phyloP scores from a whole-genome alignment of 2,797 vertebrate species.

The Cheirogaleus major region DNA sequence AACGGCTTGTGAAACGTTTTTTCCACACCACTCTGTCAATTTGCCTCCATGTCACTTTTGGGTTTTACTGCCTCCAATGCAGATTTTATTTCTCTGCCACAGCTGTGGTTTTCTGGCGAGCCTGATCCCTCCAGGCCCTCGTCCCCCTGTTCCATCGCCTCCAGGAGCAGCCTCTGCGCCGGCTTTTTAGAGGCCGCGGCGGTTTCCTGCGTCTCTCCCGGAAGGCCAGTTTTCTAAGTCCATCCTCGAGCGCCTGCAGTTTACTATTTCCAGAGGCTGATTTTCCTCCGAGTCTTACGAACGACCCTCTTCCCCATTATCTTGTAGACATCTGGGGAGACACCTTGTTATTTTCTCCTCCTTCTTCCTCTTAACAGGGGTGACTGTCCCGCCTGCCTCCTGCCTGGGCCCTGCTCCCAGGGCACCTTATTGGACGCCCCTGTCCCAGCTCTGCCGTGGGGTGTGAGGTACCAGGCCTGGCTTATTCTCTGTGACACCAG shows the following conservation, averaged over 20 bases:
- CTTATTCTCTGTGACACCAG: no score
- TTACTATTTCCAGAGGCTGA: neutral
- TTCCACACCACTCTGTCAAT: neutral
- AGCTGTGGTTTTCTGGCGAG: neutral
- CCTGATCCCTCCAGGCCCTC: accelerated
- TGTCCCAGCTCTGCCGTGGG: accelerated
- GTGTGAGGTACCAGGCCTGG: accelerated
- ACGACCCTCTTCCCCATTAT: accelerated
- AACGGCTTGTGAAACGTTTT: neutral
- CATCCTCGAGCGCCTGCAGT: accelerated
- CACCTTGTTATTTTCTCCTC: accelerated
- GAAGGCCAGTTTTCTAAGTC: neutral
- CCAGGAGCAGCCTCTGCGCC: neutral
- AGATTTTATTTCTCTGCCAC: neutral
- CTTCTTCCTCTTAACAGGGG: accelerated
- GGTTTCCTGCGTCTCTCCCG: neutral
- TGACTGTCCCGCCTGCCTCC: accelerated
- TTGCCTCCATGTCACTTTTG: neutral
- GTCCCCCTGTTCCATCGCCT: accelerated
- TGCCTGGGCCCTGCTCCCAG: neutral
- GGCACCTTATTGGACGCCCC: accelerated
- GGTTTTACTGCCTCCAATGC: neutral
- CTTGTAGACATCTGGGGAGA: accelerated
- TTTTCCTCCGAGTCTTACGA: neutral
- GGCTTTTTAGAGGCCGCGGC: accelerated